Evolutionary conservation across 1,140 invertebrate genomes (phyloP).

Genomic region (Alviniconcha marisindica): DNA sequence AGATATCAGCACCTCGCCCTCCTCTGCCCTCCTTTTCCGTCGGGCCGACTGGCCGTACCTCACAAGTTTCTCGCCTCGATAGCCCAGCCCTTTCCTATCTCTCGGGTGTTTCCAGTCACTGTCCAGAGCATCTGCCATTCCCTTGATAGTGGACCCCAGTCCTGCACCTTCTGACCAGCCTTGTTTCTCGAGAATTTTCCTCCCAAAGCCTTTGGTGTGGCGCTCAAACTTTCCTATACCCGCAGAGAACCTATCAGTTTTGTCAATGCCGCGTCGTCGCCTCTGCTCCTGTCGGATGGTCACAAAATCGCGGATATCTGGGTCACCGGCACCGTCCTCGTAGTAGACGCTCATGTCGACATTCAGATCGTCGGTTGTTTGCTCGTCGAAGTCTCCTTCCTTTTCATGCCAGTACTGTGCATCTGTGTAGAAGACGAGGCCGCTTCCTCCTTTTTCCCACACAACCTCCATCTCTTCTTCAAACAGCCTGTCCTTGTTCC

Average conservation of each 20-base stretch:
- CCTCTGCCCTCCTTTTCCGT: slow-evolving; percentile 39
- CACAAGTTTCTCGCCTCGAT: slow-evolving; percentile 63
- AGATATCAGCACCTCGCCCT: slow-evolving; percentile 57
- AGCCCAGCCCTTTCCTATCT: slow-evolving; percentile 72
- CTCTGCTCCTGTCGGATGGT: slow-evolving; percentile 76
- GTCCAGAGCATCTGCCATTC: slow-evolving; percentile 71
- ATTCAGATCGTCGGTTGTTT: slow-evolving; percentile 81
- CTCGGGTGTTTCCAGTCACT: slow-evolving; percentile 73
- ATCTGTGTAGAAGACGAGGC: slow-evolving; percentile 82
- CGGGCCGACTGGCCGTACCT: slow-evolving; percentile 24
- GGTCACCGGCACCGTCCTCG: slow-evolving; percentile 77
- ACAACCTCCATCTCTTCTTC: slow-evolving; percentile 81
- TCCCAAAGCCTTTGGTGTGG: slow-evolving; percentile 76
- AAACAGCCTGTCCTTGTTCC: slow-evolving; percentile 77
- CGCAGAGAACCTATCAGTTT: slow-evolving; percentile 62
- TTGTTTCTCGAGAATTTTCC: slow-evolving; percentile 78
- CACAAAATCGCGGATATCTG: slow-evolving; percentile 76
- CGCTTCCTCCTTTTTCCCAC: slow-evolving; percentile 82
- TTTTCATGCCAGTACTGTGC: slow-evolving; percentile 79
- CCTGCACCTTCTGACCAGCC: slow-evolving; percentile 80
- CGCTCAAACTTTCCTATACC: slow-evolving; percentile 77
- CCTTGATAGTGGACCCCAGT: slow-evolving; percentile 74
- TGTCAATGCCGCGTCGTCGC: slow-evolving; percentile 64
- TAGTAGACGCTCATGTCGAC: slow-evolving; percentile 81
- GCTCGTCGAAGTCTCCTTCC: slow-evolving; percentile 80